These are phyloP conservation scores for Gymnobelideus leadbeateri DNA, from an alignment of 2,113 vertebrate species.

Conservation along the genomic window DNA sequence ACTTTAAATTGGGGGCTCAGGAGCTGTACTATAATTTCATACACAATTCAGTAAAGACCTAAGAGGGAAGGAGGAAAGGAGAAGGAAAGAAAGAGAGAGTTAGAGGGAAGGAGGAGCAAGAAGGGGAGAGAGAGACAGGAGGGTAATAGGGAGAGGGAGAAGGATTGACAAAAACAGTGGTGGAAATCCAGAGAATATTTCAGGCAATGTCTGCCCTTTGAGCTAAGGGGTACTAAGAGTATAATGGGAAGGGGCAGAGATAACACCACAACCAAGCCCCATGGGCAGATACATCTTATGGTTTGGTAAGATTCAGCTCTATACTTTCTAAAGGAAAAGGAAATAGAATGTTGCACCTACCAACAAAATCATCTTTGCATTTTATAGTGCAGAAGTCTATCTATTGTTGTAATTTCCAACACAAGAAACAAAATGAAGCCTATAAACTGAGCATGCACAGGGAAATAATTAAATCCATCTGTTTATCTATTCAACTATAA, in stretches of 20 bases:
- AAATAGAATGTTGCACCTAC: not conserved
- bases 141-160: too few species aligned
- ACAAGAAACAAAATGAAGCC: conserved; percentile 26
- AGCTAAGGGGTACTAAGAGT: not conserved
- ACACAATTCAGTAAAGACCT: not conserved
- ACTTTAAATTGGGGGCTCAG: too few species aligned
- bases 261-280: not conserved
- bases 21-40: not conserved
- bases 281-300: not conserved
- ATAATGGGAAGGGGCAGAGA: not conserved
- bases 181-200: not conserved
- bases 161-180: too few species aligned
- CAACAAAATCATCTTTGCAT: not conserved
- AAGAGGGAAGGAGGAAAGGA: not conserved
- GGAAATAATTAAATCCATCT: not conserved
- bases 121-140: not conserved
- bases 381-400: too few species aligned
- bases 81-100: not conserved
- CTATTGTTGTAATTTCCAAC: conserved; percentile 23
- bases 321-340: too few species aligned
- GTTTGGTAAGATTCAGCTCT: too few species aligned
- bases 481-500: not conserved
- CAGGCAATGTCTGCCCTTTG: not conserved
- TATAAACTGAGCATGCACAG: not conserved
- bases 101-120: not conserved